phyloP scores from a whole-genome alignment of 1,140 invertebrate species.

The Pogonus chalceus region DNA sequence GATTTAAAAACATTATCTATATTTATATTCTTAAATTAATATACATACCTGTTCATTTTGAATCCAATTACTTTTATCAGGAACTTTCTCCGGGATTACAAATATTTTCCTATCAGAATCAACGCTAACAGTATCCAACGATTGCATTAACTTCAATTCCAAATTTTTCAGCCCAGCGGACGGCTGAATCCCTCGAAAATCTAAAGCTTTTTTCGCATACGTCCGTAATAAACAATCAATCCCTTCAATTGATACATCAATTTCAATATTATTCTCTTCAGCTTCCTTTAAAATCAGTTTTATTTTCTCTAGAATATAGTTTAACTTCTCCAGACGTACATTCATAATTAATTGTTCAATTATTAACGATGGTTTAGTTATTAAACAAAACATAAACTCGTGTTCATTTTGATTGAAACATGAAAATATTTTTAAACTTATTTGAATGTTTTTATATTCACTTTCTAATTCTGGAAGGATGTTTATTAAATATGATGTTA shows the following conservation, averaged over 20 bases:
- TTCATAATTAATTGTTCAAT: constrained; percentile 69
- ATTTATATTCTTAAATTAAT: too few species aligned
- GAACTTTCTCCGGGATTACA: constrained; percentile 52
- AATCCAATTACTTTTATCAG: constrained; percentile 57
- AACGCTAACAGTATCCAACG: constrained; percentile 43
- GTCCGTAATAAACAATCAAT: constrained; percentile 56
- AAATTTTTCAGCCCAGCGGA: constrained; percentile 35
- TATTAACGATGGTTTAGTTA: constrained; percentile 55
- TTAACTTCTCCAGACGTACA: constrained; percentile 54
- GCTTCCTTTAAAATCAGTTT: constrained; percentile 20
- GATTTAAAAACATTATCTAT: too few species aligned
- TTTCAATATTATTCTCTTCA: constrained; percentile 20
- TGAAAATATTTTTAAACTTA: constrained; percentile 49
- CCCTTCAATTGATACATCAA: constrained; percentile 37
- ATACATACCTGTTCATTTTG: constrained; percentile 52
- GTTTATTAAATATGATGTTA: constrained; percentile 46
- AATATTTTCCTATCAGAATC: constrained; percentile 44
- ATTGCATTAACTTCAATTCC: constrained; percentile 37
- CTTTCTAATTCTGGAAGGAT: constrained; percentile 35
- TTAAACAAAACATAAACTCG: constrained; percentile 47
- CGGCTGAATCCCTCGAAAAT: constrained; percentile 48
- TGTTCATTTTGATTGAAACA: constrained; percentile 43
- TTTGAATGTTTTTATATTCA: constrained; percentile 42
- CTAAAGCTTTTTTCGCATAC: constrained; percentile 62
- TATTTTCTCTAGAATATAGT: constrained; percentile 40